phyloP scores from a whole-genome alignment of 2,888 invertebrate species.

The Sinodicranocentrus sp. region DNA sequence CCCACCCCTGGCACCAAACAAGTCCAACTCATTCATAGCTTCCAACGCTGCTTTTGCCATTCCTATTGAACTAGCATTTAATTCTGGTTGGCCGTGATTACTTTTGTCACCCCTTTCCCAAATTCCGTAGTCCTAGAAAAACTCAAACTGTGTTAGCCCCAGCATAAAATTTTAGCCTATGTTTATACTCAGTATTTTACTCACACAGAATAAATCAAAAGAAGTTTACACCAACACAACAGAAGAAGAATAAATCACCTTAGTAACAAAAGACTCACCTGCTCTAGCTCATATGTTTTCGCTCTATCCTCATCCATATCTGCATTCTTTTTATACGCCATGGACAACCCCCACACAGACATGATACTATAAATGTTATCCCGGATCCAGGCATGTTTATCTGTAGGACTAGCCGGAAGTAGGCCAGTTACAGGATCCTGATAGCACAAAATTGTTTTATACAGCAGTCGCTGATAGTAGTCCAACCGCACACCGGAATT shows the following conservation, averaged over 20 bases:
- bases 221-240: no score
- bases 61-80: conserved; percentile 99
- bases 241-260: no score
- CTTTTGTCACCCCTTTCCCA: conserved; percentile 99
- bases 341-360: conserved; percentile 98
- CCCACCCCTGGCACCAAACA: conserved; percentile 98
- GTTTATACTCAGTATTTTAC: no score
- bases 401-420: conserved; percentile 92
- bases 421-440: conserved; percentile 97
- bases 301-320: conserved; percentile 99
- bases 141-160: not conserved
- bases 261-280: conserved; percentile 78
- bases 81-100: conserved; percentile 98
- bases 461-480: conserved; percentile 96
- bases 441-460: conserved; percentile 94
- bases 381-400: conserved; percentile 98
- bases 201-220: no score
- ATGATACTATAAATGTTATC: conserved; percentile 98
- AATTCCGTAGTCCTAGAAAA: conserved; percentile 92
- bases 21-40: conserved; percentile 98
- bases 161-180: conserved; percentile 3
- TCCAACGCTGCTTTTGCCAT: conserved; percentile 99
- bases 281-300: conserved; percentile 98
- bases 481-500: conserved; percentile 96
- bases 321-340: conserved; percentile 99